Conservation (phyloP, 2,888 invertebrate species). For the Mechanitis messenoides region DNA sequence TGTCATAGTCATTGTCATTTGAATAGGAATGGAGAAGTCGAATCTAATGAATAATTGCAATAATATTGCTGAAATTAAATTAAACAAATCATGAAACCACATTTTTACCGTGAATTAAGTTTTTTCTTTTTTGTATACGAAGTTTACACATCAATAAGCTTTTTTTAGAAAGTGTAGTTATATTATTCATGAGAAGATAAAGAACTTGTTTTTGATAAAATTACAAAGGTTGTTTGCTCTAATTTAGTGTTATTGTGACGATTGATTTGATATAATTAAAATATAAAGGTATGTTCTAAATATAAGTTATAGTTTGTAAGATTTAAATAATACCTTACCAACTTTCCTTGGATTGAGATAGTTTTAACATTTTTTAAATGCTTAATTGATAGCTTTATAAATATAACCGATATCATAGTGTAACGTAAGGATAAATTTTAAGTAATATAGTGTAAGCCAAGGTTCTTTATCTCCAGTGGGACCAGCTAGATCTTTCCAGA, state of each 20-base stretch:
- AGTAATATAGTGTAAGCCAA: no score
- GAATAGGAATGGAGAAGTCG: neutral
- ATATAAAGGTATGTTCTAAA: neutral
- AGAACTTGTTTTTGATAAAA: neutral
- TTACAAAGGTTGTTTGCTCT: neutral
- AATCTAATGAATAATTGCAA: neutral
- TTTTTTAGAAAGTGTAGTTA: neutral
- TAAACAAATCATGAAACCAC: constrained; percentile 3
- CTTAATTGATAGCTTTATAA: no score
- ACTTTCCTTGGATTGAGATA: no score
- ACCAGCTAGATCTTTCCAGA: no score
- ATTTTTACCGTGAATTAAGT: neutral
- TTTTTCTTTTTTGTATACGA: neutral
- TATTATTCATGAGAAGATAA: neutral
- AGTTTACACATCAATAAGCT: neutral
- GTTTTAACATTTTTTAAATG: no score
- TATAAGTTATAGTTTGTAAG: no score
- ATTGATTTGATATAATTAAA: neutral
- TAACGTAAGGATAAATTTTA: no score
- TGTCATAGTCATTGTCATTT: constrained; percentile 2
- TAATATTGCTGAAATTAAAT: neutral
- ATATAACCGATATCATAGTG: no score
- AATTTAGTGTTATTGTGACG: neutral
- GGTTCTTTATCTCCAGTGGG: no score
- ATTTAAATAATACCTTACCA: no score